Conservation (phyloP, 2,888 invertebrate genomes). For the Idaea dimidiata region DNA sequence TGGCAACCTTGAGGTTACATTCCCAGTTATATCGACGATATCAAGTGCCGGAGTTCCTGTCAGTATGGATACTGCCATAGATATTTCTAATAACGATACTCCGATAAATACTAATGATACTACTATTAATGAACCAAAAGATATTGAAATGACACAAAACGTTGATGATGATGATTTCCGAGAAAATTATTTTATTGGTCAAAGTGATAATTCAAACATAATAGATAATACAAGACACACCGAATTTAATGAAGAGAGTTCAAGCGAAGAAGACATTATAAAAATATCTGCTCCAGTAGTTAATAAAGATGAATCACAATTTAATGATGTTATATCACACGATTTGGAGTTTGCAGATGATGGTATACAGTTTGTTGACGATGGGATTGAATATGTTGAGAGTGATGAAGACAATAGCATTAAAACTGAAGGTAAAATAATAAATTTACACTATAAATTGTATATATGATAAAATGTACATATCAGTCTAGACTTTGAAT, state of each 20-base stretch:
- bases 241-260: neutral
- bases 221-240: neutral
- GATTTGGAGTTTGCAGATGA: constrained; percentile 49
- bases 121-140: neutral
- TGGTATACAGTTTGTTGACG: constrained; percentile 33
- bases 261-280: neutral
- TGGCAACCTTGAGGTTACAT: constrained; percentile 1
- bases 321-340: constrained; percentile 13
- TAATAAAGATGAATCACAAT: neutral
- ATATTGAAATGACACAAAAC: neutral
- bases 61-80: neutral
- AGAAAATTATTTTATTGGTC: neutral
- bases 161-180: neutral
- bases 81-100: neutral
- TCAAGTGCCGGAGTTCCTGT: constrained; percentile 10
- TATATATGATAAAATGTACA: no score
- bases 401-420: constrained; percentile 21
- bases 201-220: neutral
- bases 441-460: no score
- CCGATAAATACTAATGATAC: neutral
- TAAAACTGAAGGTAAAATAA: constrained; percentile 11
- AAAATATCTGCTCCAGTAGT: neutral
- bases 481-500: no score
- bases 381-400: constrained; percentile 29
- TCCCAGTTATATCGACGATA: constrained; percentile 18